Evolutionary conservation across 2,888 invertebrate species (phyloP).

Genomic region (Amiota communis): DNA sequence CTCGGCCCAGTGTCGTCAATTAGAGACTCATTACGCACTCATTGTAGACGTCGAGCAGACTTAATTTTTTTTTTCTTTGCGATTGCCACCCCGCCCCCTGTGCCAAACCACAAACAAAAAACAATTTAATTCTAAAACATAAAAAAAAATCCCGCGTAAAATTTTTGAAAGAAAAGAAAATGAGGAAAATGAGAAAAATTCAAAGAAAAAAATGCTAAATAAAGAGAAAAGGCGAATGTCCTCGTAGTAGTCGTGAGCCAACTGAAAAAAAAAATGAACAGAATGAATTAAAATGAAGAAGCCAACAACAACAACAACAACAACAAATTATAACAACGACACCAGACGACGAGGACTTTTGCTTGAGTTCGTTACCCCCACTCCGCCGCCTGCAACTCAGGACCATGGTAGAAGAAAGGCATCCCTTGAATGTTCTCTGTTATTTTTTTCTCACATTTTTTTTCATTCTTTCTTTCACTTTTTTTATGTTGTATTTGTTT

Average conservation of each 20-base stretch:
- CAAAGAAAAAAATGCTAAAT: background rate
- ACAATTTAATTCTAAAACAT: no score
- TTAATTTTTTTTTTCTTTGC: conserved; percentile 29
- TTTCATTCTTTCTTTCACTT: conserved; percentile 51
- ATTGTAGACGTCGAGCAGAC: conserved; percentile 68
- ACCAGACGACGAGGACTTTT: background rate
- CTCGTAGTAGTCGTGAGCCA: conserved; percentile 27
- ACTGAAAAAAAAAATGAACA: no score
- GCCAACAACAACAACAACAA: conserved; percentile 38
- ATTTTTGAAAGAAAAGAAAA: background rate
- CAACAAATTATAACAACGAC: conserved; percentile 30
- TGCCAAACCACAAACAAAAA: no score
- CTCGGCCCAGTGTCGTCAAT: conserved; percentile 65
- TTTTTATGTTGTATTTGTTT: conserved; percentile 55
- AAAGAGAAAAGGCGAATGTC: background rate
- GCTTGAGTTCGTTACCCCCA: no score
- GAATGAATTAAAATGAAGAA: background rate
- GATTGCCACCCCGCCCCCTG: background rate
- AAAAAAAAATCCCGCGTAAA: no score
- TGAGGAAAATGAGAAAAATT: background rate
- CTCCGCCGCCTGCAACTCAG: no score
- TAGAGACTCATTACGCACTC: conserved; percentile 71
- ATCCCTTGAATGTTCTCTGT: no score
- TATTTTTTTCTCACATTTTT: conserved; percentile 57
- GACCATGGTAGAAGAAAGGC: conserved; percentile 39